Evolutionary conservation across 2,888 invertebrate genomes (phyloP), one percentile per base, ranked within the genome.

Genomic region (Pantelozetes paolii): DNA sequence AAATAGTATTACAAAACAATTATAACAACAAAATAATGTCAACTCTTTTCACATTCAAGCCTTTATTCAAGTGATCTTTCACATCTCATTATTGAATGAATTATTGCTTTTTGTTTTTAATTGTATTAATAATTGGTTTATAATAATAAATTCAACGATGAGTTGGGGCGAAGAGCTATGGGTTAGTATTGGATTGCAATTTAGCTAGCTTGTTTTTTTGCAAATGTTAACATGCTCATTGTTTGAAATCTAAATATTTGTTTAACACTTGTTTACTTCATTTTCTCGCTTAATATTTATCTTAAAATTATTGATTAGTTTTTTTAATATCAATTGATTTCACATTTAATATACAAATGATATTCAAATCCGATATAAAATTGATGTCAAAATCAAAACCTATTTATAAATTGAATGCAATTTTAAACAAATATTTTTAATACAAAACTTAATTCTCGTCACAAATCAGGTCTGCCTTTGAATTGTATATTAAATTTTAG

Each of bases 91-190:
- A 69, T n/a, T 64, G 1, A 70, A 70, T 11, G 5, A 18, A 70
- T 32, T 70, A 36, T 15, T 40, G 32, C 13, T 36, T 23, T 48
- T 48, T 2, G 76, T 79, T 76, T 28, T 59, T n/a, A 50, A 20
- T 50, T 50, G 50, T 50, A n/a, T 50, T 50, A 20, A n/a, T 20
- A 28, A 28, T 28, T 57, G 5, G 11, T 23, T 23, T 57, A 13
- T n/a, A 50, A n/a, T 50, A 50, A 20, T 30, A 36, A 36, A 32
- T 26, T 40, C 36, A 59, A 54, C 57, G 71, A 77, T 77, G 77
- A 77, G 76, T 76, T 77, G 77, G 77, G 77, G 77, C 59, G 74
- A 74, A 45, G 77, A 77, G 30, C 73, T 77, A 48, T 77, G 77
- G 77, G 77, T 77, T 75, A 62, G 75, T 75, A 40, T 45, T 59